Base-by-base conservation (phyloP, 2,888 invertebrate genomes). In the Endotricha flammealis region DNA sequence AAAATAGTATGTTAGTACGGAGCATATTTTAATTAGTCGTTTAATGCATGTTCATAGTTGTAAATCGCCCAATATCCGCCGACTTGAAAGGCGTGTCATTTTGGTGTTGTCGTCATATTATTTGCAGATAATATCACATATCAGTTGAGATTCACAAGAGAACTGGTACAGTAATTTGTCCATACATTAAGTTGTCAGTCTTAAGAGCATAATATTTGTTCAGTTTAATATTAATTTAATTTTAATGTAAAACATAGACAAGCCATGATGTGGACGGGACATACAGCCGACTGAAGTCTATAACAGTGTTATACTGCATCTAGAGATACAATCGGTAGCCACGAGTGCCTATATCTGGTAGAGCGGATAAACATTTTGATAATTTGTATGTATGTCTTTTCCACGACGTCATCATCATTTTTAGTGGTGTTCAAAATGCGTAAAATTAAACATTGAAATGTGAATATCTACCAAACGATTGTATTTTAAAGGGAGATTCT, bases 1-100 rank as follows among this genome's bases (percentile, higher is more conserved):
- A 77, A 65, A 69, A 61, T 81, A 80, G 71, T 57, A 61, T 61
- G 65, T 80, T 82, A 79, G 80, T 72, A 69, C 51, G 76, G 63
- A 76, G 63, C 67, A 74, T 82, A 82, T 80, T 82, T 80, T 80
- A 83, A 79, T 74, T 80, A 81, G 78, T 66, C 54, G 62, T 78
- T 79, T 79, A 81, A 76, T 83, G 77, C 80, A 80, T 82, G 80
- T 76, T 72, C 65, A 68, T 83, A 82, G 80, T 65, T 72, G 64
- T 81, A 78, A 74, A 68, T 65, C 56, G 68, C 66, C 64, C 64
- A 64, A 60, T 74, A 51, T 66, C 55, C 51, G 59, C 55, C 57
- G 48, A 54, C 53, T 63, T 60, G 65, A 60, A 57, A 62, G 57
- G 55, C 51, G 59, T 57, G 60, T 46, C 32, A 29, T 44, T n/a